A percentile compares a stretch with the other conserved stretches of the same genome.
These are phyloP conservation scores for Trichonephila clavata DNA, from an alignment of 1,140 invertebrate genomes.

Conservation along the genomic window DNA sequence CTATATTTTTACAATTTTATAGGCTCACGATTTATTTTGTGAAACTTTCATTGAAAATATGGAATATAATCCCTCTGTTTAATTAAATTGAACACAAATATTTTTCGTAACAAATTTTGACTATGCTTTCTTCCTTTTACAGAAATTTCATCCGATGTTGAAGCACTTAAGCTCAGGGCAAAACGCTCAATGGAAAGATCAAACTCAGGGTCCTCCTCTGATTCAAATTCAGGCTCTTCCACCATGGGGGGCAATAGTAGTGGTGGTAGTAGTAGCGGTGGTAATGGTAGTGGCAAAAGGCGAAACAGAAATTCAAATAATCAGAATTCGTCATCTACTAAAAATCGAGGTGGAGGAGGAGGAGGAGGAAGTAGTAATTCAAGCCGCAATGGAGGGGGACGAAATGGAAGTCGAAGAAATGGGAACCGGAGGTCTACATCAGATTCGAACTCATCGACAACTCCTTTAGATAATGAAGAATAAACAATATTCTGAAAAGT, in stretches of 20 bases:
- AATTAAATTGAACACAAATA: not conserved
- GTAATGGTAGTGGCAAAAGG: not conserved
- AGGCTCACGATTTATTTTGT: too few relatives aligned
- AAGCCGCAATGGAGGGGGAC: slow-evolving; percentile 6
- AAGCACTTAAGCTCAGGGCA: not conserved
- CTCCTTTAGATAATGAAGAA: slow-evolving; percentile 40
- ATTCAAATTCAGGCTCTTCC: not conserved
- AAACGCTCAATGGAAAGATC: slow-evolving; percentile 4
- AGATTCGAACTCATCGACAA: slow-evolving; percentile 17
- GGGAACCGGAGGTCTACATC: slow-evolving; percentile 23
- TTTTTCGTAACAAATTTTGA: not conserved
- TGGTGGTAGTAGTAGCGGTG: not conserved
- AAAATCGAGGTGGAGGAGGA: slow-evolving; percentile 23
- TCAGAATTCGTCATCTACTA: not conserved
- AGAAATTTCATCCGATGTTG: not conserved
- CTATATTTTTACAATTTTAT: too few relatives aligned
- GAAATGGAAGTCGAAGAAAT: slow-evolving; percentile 32
- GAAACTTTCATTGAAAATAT: too few relatives aligned
- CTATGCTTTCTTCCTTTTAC: not conserved
- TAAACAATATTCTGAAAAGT: not conserved
- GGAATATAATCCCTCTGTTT: too few relatives aligned
- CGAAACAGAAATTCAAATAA: slow-evolving; percentile 19
- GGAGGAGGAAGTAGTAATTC: slow-evolving; percentile 4
- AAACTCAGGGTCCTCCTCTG: not conserved
- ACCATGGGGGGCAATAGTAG: not conserved